Conservation (phyloP, 2,888 invertebrate genomes). For the Callimorpha dominula region DNA sequence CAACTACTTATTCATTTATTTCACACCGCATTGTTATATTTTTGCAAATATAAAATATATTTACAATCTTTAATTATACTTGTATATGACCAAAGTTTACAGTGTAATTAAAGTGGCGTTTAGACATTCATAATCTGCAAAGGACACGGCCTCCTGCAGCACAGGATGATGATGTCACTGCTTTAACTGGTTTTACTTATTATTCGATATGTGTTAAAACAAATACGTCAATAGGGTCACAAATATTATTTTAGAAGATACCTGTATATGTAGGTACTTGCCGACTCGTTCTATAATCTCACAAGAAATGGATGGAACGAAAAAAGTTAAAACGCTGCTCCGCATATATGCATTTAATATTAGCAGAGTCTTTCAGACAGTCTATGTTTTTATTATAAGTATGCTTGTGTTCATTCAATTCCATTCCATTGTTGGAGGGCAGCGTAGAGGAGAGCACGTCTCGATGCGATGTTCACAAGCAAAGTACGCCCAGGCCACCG, state of each 20-base stretch:
- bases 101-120: slow-evolving; percentile 34
- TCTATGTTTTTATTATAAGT: slow-evolving; percentile 37
- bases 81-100: too few relatives aligned
- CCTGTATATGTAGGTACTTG: background rate
- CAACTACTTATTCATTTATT: background rate
- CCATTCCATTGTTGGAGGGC: slow-evolving; percentile 57
- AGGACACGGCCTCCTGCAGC: slow-evolving; percentile 77
- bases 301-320: slow-evolving; percentile 21
- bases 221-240: slow-evolving; percentile 65
- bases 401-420: slow-evolving; percentile 61
- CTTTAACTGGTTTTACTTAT: slow-evolving; percentile 82
- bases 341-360: slow-evolving; percentile 46
- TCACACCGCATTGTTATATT: slow-evolving; percentile 15
- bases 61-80: background rate
- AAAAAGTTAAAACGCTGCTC: slow-evolving; percentile 24
- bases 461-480: slow-evolving; percentile 32
- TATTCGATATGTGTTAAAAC: slow-evolving; percentile 76
- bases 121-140: slow-evolving; percentile 58
- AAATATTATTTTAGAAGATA: slow-evolving; percentile 24
- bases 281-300: slow-evolving; percentile 17
- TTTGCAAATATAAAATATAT: slow-evolving; percentile 13
- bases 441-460: slow-evolving; percentile 33
- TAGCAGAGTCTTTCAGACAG: slow-evolving; percentile 26
- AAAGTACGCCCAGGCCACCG: slow-evolving; percentile 37
- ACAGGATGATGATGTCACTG: slow-evolving; percentile 85